phyloP scores from a whole-genome alignment of 2,113 vertebrate genomes.

The Sitta europaea region DNA sequence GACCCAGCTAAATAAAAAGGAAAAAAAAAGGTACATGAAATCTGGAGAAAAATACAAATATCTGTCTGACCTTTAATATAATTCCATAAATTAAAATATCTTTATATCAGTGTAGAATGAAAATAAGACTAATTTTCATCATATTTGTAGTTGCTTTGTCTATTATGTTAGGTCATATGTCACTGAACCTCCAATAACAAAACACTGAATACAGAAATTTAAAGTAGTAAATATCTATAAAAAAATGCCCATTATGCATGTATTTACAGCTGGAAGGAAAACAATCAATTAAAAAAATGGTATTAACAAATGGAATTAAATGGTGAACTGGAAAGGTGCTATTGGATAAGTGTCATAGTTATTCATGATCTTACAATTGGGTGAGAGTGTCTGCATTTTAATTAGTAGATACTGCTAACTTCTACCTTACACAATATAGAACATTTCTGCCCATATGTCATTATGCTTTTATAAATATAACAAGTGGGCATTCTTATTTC shows the following conservation, averaged over 20 bases:
- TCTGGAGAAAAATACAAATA: not conserved
- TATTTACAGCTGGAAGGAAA: conserved; percentile 35
- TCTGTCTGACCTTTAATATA: not conserved
- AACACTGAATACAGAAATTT: not conserved
- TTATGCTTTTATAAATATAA: conserved; percentile 20
- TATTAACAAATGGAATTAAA: conserved; percentile 29
- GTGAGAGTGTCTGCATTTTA: conserved; percentile 55
- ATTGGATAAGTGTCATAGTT: conserved; percentile 63
- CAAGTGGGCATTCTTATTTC: not conserved
- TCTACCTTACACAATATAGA: conserved; percentile 18
- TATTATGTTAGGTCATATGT: not conserved
- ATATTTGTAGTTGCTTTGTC: not conserved
- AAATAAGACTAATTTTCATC: not conserved
- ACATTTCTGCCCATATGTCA: not conserved
- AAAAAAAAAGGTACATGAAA: not conserved
- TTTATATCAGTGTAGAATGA: not conserved
- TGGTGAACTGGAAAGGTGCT: conserved; percentile 29
- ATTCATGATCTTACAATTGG: conserved; percentile 48
- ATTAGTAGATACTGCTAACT: conserved; percentile 45
- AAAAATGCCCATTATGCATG: not conserved
- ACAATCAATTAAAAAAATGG: conserved; percentile 42
- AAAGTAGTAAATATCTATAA: not conserved
- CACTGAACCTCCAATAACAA: not conserved
- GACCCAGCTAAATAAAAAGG: not conserved
- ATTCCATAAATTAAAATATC: not conserved